phyloP scores from a whole-genome alignment of 2,888 invertebrate species.

The Panopea generosa region DNA sequence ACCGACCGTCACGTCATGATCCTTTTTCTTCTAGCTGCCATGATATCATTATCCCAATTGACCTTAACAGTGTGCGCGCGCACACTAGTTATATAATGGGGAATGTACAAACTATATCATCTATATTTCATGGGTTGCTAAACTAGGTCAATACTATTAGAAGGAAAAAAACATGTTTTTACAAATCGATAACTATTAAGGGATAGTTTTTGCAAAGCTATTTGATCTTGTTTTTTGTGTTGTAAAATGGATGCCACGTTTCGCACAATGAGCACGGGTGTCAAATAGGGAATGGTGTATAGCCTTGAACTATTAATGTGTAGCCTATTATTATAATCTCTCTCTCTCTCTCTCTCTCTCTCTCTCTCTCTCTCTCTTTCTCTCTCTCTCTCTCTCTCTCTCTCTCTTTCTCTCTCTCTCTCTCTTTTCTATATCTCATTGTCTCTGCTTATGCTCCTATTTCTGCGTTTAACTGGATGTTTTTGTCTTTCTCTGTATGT shows the following conservation, averaged over 20 bases:
- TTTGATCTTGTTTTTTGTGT: neutral
- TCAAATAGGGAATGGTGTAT: too few relatives aligned
- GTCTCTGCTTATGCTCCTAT: too few relatives aligned
- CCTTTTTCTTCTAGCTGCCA: conserved; percentile 31
- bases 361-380: conserved; percentile 23
- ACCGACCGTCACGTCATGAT: too few relatives aligned
- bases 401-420: conserved; percentile 14
- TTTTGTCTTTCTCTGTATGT: too few relatives aligned
- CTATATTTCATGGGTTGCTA: conserved; percentile 12
- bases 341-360: conserved; percentile 31
- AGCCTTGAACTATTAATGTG: too few relatives aligned
- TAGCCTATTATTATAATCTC: too few relatives aligned
- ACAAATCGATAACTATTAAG: conserved; percentile 11
- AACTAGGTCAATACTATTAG: conserved; percentile 9
- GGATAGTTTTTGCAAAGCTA: neutral
- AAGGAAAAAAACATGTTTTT: neutral
- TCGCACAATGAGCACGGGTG: too few relatives aligned
- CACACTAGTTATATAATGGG: conserved; percentile 57
- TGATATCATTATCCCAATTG: conserved; percentile 47
- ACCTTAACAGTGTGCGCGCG: conserved; percentile 57
- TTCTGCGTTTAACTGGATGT: too few relatives aligned
- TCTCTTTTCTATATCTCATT: neutral
- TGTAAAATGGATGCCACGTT: too few relatives aligned
- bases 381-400: conserved; percentile 19
- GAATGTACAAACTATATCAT: conserved; percentile 21